Evolutionary conservation across 2,113 vertebrate genomes (phyloP), one percentile per base, ranked within the genome.

Genomic region (Oceanites oceanicus): DNA sequence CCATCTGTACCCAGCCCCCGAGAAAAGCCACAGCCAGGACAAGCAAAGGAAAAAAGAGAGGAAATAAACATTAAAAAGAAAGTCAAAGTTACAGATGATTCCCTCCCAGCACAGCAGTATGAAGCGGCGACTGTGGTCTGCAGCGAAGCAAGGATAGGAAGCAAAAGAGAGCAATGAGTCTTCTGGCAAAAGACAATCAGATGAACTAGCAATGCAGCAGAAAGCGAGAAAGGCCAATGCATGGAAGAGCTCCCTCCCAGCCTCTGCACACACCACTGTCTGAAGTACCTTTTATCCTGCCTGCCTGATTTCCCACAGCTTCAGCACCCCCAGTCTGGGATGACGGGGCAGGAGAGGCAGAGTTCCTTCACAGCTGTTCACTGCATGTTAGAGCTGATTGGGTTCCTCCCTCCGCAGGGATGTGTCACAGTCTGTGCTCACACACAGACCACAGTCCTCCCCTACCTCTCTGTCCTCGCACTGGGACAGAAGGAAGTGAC

Each of bases 1-100:
- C 97, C 72, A 98, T 97, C 96, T 99, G 97, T 90, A 96, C 95
- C 94, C 96, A 96, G 95, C 94, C 96, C 95, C 96, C 86, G 72
- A 97, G 90, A 94, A 94, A 92, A 95, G 96, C 62, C 94, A 94
- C 90, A 93, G 87, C 81, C 84, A 86, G 91, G 87, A 95, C 63
- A 94, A 95, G 94, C 83, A 96, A 66, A 97, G 91, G 55, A 34
- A 96, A 93, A 97, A 95, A 96, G 86, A 96, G 80, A 96, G 93
- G 94, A 95, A 92, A 97, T 67, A 92, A 68, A 83, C 75, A 96
- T 97, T 94, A 94, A 85, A 90, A 94, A 82, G 86, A 84, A 68
- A 94, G 90, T 52, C 85, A 92, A 59, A 79, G 75, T 76, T 53
- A 90, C 50, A 84, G 56, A 47, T 36, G 77, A 85, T 94, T 94